phyloP scores from a whole-genome alignment of 1,140 invertebrate genomes.

The Drosophila tani region DNA sequence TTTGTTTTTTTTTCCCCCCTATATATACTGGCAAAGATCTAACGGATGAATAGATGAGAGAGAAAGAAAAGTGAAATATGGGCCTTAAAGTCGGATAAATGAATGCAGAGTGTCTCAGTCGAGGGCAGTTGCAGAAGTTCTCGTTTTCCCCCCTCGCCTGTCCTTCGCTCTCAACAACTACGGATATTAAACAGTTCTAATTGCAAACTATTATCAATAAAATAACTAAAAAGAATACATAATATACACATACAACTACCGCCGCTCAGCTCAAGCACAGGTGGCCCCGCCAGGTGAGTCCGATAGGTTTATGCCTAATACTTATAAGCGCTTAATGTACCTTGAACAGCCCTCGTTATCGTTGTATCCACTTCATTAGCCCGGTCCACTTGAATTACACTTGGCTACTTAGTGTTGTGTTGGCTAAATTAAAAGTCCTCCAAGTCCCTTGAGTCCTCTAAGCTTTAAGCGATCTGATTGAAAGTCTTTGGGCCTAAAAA shows the following conservation, averaged over 20 bases:
- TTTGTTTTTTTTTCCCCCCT: slow-evolving; percentile 10
- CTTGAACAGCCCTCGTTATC: neutral
- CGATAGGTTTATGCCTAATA: too few relatives aligned
- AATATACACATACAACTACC: slow-evolving; percentile 34
- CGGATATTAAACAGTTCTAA: slow-evolving; percentile 43
- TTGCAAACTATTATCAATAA: slow-evolving; percentile 53
- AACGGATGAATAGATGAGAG: slow-evolving; percentile 29
- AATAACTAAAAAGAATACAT: slow-evolving; percentile 34
- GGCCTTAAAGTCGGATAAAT: slow-evolving; percentile 36
- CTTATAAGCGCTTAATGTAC: neutral
- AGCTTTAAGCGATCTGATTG: neutral
- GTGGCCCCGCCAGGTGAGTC: slow-evolving; percentile 55
- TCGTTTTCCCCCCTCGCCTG: slow-evolving; percentile 28
- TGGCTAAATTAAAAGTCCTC: neutral
- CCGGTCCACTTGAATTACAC: neutral
- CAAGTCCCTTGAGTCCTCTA: too few relatives aligned
- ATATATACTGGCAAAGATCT: slow-evolving; percentile 23
- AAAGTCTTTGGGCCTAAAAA: neutral
- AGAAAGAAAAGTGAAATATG: neutral
- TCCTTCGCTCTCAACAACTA: slow-evolving; percentile 36
- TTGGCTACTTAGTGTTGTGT: neutral
- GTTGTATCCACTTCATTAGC: slow-evolving; percentile 8
- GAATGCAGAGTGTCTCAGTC: slow-evolving; percentile 27
- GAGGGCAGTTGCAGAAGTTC: slow-evolving; percentile 31
- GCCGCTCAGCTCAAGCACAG: slow-evolving; percentile 37